Conservation (phyloP, 2,797 vertebrate genomes). For the Lagodon rhomboides region DNA sequence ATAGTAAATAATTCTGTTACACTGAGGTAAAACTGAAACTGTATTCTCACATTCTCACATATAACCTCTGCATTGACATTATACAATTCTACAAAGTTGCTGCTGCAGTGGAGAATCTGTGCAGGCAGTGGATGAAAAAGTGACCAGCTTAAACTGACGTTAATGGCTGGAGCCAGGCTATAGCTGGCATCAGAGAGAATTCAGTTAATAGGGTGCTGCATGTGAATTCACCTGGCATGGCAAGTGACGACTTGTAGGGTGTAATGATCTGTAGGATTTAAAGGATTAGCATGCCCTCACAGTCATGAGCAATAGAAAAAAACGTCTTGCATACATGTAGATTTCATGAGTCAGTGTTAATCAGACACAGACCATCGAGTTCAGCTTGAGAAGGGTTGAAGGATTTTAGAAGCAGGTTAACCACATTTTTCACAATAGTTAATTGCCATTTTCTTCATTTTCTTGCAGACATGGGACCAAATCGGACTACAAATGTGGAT, state of each 20-base stretch:
- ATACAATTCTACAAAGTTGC: too few species aligned
- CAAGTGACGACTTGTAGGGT: background rate
- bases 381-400: background rate
- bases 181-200: background rate
- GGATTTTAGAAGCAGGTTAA: background rate
- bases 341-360: background rate
- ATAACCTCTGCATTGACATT: too few species aligned
- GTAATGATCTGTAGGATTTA: background rate
- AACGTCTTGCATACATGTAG: background rate
- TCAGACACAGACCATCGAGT: too few species aligned
- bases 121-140: too few species aligned
- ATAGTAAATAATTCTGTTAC: too few species aligned
- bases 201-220: background rate
- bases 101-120: too few species aligned
- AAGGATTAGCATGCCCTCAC: too few species aligned
- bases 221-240: background rate
- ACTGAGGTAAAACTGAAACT: too few species aligned
- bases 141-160: background rate
- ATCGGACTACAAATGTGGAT: background rate
- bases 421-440: too few species aligned
- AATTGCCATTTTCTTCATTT: slow-evolving; percentile 4
- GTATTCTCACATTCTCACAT: too few species aligned
- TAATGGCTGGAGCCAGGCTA: background rate
- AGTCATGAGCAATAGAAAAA: background rate
- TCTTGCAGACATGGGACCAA: background rate